Base-by-base conservation (phyloP, 2,797 vertebrate genomes). In the Alosa sapidissima region DNA sequence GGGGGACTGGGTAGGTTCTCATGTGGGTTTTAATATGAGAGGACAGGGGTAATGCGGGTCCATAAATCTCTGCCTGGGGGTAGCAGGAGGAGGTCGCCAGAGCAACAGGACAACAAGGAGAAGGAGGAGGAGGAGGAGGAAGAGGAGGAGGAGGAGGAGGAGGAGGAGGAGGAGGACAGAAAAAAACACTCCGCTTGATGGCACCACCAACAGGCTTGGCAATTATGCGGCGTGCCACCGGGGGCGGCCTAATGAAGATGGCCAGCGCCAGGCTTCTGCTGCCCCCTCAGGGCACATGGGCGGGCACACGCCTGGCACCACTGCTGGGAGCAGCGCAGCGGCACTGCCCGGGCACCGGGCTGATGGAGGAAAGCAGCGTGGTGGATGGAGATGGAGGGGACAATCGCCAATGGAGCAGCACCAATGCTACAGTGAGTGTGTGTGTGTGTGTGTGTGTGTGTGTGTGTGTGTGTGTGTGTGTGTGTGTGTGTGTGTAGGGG, bases 51-150 rank as follows among this genome's bases (percentile, higher is more conserved):
- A 94, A 95, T 92, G 90, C 89, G 92, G 88, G 91, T 91, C 90
- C 91, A 92, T 95, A 94, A 95, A 96, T 95, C 94, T 93, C 90
- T 84, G 93, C 94, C 93, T 84, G 86, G 1, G 93, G 94, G 93
- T 92, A 89, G 91, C 89, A 84, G 84, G 90, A 41, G 68, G 24
- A 33, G 33, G 33, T 10, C 5, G 89, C 83, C 89, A 89, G 89
- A 51, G 84, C 90, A 89, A 87, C 91, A 91, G 91, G 68, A 41
- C 68, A 41, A 13, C 13, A 5, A 16, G 33, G 10, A 41, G 65
- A 2, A 41, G 65, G 36, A 45, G 14, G 16, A 75, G 68, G 68
- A 36, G 28, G 28, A 72, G 65, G 28, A 16, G 33, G 65, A 72
- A 10, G 65, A 72, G 33, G 62, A 68, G n/a, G 6, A 19, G 60